Conservation (phyloP, 2,797 vertebrate species). For the Acridotheres tristis region DNA sequence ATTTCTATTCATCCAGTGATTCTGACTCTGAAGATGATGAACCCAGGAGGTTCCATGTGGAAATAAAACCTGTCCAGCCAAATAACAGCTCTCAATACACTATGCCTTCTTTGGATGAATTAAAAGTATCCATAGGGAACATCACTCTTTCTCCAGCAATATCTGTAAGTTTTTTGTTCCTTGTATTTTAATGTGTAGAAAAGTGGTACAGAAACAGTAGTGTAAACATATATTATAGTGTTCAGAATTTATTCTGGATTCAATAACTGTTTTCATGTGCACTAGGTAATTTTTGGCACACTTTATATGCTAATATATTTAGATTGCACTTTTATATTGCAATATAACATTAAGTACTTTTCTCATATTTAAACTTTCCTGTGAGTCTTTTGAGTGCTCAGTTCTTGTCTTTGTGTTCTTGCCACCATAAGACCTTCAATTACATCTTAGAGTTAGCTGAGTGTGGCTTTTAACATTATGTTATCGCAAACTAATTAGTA, state of each 20-base stretch:
- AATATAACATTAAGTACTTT: background rate
- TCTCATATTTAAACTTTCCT: background rate
- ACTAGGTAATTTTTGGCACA: background rate
- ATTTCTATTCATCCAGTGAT: slow-evolving; percentile 96
- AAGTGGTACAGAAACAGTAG: background rate
- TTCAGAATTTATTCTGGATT: background rate
- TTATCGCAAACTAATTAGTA: background rate
- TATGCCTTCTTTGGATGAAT: slow-evolving; percentile 90
- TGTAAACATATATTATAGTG: background rate
- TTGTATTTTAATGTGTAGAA: background rate
- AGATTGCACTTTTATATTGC: background rate
- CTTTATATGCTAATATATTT: background rate
- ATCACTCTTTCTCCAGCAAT: slow-evolving; percentile 90
- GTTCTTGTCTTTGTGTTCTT: background rate
- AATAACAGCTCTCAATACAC: slow-evolving; percentile 87
- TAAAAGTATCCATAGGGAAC: slow-evolving; percentile 94
- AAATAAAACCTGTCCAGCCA: slow-evolving; percentile 93
- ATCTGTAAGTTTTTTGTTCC: slow-evolving; percentile 81
- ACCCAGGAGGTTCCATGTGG: slow-evolving; percentile 91
- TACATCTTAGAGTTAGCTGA: background rate
- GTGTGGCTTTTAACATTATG: background rate
- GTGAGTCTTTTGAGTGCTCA: background rate
- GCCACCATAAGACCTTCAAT: background rate
- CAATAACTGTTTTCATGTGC: background rate
- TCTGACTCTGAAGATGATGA: slow-evolving; percentile 93